phyloP scores from a whole-genome alignment of 2,113 vertebrate genomes.

The Arenaria interpres region DNA sequence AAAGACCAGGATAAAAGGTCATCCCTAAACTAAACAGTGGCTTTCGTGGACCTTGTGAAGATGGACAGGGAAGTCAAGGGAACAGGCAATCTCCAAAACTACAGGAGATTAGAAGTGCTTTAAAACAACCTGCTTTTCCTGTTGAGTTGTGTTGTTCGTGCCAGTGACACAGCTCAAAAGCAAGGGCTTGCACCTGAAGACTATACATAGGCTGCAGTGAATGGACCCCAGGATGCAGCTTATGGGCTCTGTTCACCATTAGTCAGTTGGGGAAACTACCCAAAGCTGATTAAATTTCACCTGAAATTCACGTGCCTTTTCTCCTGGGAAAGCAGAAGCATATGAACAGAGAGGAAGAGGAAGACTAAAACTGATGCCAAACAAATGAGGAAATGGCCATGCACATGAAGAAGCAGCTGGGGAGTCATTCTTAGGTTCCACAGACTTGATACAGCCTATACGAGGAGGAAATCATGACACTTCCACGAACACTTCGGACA shows the following conservation, averaged over 20 bases:
- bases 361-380: not conserved
- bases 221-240: accelerated
- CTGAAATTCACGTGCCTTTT: not conserved
- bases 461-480: not conserved
- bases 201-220: not conserved
- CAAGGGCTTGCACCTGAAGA: not conserved
- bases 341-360: not conserved
- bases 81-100: not conserved
- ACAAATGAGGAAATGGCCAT: not conserved
- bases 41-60: not conserved
- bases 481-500: not conserved
- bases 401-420: not conserved
- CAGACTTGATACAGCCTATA: not conserved
- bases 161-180: not conserved
- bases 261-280: not conserved
- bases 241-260: not conserved
- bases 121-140: not conserved
- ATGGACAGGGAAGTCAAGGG: not conserved
- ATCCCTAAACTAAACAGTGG: not conserved
- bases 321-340: not conserved
- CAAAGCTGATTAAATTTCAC: not conserved
- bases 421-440: not conserved
- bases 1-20: not conserved
- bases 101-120: not conserved
- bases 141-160: not conserved